Conservation (phyloP, 1,140 invertebrate genomes). For the Calycopis cecrops region DNA sequence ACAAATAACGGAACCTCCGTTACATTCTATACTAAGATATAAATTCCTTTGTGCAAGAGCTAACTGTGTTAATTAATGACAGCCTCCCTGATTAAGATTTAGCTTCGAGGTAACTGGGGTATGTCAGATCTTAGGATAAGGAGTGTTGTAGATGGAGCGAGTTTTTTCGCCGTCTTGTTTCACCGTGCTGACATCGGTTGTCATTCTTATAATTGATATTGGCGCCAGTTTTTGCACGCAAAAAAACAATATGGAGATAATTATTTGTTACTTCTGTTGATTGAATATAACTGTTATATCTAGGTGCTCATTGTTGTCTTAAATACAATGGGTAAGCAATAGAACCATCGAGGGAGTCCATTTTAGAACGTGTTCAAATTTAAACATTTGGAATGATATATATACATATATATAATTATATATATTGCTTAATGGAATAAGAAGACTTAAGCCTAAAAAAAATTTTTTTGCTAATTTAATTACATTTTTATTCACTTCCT, state of each 20-base stretch:
- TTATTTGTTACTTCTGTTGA: neutral
- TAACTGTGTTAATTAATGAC: conserved; percentile 64
- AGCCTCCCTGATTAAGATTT: conserved; percentile 50
- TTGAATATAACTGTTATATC: neutral
- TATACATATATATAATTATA: too few relatives aligned
- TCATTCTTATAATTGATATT: conserved; percentile 47
- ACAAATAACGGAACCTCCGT: conserved; percentile 24
- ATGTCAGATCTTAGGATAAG: conserved; percentile 42
- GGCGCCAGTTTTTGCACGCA: neutral
- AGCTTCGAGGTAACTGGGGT: conserved; percentile 44
- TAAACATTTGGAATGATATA: too few relatives aligned
- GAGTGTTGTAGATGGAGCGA: conserved; percentile 26
- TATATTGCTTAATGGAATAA: too few relatives aligned
- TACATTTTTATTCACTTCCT: too few relatives aligned
- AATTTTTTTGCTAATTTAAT: too few relatives aligned
- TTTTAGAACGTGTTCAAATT: too few relatives aligned
- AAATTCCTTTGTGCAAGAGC: conserved; percentile 40
- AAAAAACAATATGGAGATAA: conserved; percentile 4
- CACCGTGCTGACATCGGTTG: conserved; percentile 43
- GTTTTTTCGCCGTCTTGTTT: conserved; percentile 40
- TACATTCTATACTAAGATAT: conserved; percentile 30
- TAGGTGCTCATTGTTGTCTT: too few relatives aligned
- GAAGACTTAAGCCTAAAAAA: too few relatives aligned
- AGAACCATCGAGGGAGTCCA: too few relatives aligned
- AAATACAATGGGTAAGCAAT: too few relatives aligned